These are phyloP conservation scores for Thera britannica DNA, from an alignment of 2,888 invertebrate species.

Conservation along the genomic window DNA sequence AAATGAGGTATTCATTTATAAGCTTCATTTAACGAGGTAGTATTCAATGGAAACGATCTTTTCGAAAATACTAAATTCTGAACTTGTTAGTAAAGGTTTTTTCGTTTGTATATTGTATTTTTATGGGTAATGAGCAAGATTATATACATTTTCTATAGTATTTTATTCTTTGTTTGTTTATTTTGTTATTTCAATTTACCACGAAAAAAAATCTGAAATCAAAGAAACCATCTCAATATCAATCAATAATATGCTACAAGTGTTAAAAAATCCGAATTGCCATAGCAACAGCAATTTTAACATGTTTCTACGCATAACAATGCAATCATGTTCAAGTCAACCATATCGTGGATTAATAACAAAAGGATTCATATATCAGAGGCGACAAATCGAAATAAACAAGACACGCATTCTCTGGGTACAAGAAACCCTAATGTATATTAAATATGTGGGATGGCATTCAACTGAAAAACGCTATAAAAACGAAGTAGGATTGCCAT, in stretches of 20 bases:
- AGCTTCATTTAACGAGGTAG: constrained; percentile 4
- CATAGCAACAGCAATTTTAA: constrained; percentile 23
- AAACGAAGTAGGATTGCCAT: constrained; percentile 79
- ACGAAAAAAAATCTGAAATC: no score
- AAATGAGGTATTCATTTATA: constrained; percentile 17
- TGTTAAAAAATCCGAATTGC: constrained; percentile 3
- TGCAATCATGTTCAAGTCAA: constrained; percentile 60
- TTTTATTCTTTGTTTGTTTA: no score
- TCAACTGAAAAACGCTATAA: constrained; percentile 79
- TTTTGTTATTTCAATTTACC: no score
- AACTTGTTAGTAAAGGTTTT: background rate
- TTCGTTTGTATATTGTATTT: no score
- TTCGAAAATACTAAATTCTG: background rate
- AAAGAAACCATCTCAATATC: no score
- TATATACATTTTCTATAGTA: no score
- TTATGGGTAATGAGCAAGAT: no score
- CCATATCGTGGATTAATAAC: constrained; percentile 71
- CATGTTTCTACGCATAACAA: constrained; percentile 36
- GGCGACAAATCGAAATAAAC: constrained; percentile 81
- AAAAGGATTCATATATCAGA: constrained; percentile 78
- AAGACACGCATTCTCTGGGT: constrained; percentile 70
- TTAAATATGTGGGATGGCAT: constrained; percentile 77
- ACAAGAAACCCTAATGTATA: constrained; percentile 75
- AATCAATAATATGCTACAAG: no score
- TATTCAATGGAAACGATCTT: background rate